phyloP scores from a whole-genome alignment of 2,888 invertebrate genomes.

The Scotopteryx bipunctaria region DNA sequence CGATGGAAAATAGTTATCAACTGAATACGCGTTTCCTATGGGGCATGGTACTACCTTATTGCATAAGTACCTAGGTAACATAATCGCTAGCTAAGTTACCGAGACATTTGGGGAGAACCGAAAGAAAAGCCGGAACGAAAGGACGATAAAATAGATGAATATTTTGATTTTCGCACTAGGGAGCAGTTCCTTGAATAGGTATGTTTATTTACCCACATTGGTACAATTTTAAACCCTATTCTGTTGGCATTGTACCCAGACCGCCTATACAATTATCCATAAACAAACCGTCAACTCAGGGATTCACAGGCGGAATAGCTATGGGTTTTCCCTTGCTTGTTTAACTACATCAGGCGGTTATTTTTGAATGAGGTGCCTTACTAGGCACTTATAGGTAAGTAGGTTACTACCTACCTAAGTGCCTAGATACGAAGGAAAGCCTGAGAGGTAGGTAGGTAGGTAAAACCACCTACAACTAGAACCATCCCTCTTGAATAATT shows the following conservation, averaged over 20 bases:
- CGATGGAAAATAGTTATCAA: too few relatives aligned
- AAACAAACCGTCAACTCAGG: slow-evolving; percentile 24
- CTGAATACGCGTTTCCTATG: too few relatives aligned
- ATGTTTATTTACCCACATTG: background rate
- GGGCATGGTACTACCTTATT: too few relatives aligned
- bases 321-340: slow-evolving; percentile 12
- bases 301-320: slow-evolving; percentile 18
- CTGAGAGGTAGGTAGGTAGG: background rate
- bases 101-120: background rate
- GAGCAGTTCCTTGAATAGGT: background rate
- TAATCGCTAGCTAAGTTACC: background rate
- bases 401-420: background rate
- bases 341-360: slow-evolving; percentile 12
- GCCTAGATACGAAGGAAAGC: background rate
- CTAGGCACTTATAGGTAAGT: background rate
- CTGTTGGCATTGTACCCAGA: slow-evolving; percentile 16
- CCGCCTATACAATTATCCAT: slow-evolving; percentile 22
- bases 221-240: background rate
- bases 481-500: background rate
- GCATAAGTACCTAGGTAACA: too few relatives aligned
- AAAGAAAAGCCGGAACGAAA: background rate
- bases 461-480: background rate
- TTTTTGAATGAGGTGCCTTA: background rate
- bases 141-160: too few relatives aligned
- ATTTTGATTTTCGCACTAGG: background rate